Evolutionary conservation across 37 sponge, comb jelly and placozoan species (phyloP).

Genomic region (Hormiphora californensis): DNA sequence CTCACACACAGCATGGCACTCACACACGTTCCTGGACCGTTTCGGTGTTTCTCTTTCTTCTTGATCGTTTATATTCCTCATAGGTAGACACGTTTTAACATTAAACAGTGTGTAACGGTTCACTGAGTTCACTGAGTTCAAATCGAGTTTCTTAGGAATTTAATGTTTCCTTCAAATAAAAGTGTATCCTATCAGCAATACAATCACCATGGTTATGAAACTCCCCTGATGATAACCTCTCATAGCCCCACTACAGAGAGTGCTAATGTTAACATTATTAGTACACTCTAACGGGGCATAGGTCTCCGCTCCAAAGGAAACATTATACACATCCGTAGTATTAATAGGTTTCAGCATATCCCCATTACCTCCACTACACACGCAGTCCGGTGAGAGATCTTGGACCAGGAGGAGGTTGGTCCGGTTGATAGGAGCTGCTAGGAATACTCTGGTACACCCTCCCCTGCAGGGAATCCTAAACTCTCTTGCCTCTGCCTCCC

Average conservation of each 20-base stretch:
- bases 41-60: too few species aligned
- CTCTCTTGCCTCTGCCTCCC: neutral
- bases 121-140: too few species aligned
- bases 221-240: too few species aligned
- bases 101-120: too few species aligned
- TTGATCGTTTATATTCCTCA: too few species aligned
- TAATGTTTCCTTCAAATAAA: too few species aligned
- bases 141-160: too few species aligned
- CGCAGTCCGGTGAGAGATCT: neutral
- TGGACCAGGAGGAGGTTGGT: neutral
- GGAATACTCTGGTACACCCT: neutral
- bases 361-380: neutral
- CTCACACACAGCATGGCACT: too few species aligned
- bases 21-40: too few species aligned
- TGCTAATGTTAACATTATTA: constrained; percentile 5
- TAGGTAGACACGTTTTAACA: too few species aligned
- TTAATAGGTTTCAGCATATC: neutral
- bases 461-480: neutral
- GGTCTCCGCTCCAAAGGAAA: constrained; percentile 2
- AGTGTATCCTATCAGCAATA: too few species aligned
- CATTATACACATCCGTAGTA: neutral
- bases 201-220: too few species aligned
- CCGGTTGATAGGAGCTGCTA: neutral
- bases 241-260: neutral
- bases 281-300: neutral